Evolutionary conservation across 2,113 vertebrate genomes (phyloP), one percentile per base, ranked within the genome.

Genomic region (Raja brachyura): DNA sequence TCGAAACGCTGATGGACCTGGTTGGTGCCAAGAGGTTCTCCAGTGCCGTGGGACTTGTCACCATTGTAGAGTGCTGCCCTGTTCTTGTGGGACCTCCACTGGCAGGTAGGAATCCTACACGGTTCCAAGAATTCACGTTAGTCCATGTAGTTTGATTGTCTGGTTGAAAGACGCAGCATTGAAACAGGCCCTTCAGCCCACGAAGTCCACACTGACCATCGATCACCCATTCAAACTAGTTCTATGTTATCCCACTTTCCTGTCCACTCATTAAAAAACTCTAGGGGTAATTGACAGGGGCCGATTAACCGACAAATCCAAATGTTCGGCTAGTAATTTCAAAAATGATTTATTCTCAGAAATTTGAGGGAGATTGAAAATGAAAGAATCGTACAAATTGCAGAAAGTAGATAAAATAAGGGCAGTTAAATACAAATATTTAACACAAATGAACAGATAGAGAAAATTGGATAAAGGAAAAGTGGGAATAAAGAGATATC

Each of bases 1-100:
- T 99, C 95, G 99, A 99, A 95, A 98, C 98, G 0, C 96, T 99
- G 93, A 99, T 99, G 98, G 99, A 99, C 95, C 96, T 99, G 0
- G 98, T 99, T 75, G 99, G 99, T 28, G 93, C 98, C 78, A 93
- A 96, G 75, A 97, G 98, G 95, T 99, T 99, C 95, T 99, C 98
- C 95, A 99, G 98, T 59, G 99, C 98, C 0, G 98, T 99, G 68
- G 98, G 99, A 94, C 98, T 99, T n/a, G 97, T 97, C 93, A 99
- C 98, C 13, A 96, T 99, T 2, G 96, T 99, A 94, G 98, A 99
- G 94, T 99, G 98, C 93, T 97, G 97, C 93, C 98, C 98, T 0
- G 98, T 99, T 93, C 98, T 99, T 66, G 94, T 99, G 56, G 98
- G 99, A 0, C 99, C 98, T 94, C 99, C 99, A 22, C 93, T 99